These are phyloP conservation scores for Verasper variegatus DNA, from an alignment of 2,113 vertebrate species.

Conservation along the genomic window DNA sequence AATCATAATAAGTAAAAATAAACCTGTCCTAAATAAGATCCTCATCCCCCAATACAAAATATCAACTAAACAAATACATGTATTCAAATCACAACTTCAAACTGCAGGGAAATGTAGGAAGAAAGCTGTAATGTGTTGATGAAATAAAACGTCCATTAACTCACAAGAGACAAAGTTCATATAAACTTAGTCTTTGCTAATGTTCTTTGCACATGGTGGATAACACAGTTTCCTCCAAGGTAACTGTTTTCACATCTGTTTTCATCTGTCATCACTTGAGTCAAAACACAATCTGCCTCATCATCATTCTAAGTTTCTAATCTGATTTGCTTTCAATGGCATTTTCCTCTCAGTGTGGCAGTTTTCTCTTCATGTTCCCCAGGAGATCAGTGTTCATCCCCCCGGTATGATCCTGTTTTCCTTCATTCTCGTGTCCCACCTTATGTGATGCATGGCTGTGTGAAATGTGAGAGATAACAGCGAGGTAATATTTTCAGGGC, in stretches of 20 bases:
- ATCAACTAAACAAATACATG: too few species aligned
- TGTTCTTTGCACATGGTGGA: neutral
- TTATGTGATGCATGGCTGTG: neutral
- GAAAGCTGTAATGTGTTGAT: neutral
- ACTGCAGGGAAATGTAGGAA: neutral
- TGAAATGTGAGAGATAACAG: conserved; percentile 14
- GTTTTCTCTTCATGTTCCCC: neutral
- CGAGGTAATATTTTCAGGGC: conserved; percentile 13
- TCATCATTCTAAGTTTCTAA: conserved; percentile 17
- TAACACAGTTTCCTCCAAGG: neutral
- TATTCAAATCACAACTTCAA: neutral
- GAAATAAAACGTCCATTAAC: neutral
- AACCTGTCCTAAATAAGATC: neutral
- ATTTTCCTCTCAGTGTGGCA: conserved; percentile 1
- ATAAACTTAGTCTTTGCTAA: neutral
- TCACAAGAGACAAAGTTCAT: neutral
- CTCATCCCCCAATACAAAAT: neutral
- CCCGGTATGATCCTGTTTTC: neutral
- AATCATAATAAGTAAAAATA: too few species aligned
- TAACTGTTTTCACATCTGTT: conserved; percentile 3
- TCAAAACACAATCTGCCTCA: neutral
- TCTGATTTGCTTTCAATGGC: conserved; percentile 4
- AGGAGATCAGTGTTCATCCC: neutral
- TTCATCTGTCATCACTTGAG: neutral
- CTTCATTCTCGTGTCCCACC: neutral